Evolutionary conservation across 2,888 invertebrate genomes (phyloP).

Genomic region (Nebria salina): DNA sequence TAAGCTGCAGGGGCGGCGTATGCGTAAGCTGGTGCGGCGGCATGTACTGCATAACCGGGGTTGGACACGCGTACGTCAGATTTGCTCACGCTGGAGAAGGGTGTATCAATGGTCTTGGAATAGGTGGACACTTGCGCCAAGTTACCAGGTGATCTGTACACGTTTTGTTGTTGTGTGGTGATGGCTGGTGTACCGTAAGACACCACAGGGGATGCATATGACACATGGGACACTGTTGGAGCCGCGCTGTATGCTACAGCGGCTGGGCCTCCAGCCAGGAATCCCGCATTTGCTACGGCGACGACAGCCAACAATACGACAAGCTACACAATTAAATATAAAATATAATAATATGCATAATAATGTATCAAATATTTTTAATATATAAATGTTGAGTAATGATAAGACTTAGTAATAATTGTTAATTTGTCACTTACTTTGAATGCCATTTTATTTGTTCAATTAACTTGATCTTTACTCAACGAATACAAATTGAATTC

Average conservation of each 20-base stretch:
- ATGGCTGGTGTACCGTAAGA: constrained; percentile 61
- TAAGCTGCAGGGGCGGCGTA: constrained; percentile 53
- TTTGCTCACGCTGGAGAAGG: constrained; percentile 77
- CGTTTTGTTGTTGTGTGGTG: constrained; percentile 70
- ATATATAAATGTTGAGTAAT: no score
- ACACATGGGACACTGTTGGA: constrained; percentile 50
- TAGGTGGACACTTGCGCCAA: constrained; percentile 76
- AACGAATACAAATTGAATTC: no score
- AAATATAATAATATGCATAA: no score
- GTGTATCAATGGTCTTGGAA: constrained; percentile 76
- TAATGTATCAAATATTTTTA: no score
- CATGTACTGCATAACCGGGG: constrained; percentile 63
- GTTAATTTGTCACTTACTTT: no score
- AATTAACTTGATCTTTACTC: no score
- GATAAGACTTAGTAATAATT: no score
- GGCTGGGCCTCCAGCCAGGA: constrained; percentile 57
- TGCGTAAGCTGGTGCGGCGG: constrained; percentile 53
- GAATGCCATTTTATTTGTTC: no score
- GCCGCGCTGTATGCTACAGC: constrained; percentile 54
- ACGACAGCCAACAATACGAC: constrained; percentile 58
- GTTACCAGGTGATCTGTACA: constrained; percentile 72
- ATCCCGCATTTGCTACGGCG: constrained; percentile 63
- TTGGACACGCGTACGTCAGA: constrained; percentile 77
- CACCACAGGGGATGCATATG: constrained; percentile 53
- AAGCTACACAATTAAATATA: not conserved